Evolutionary conservation across 2,113 vertebrate genomes (phyloP).

Genomic region (Gymnocephalus cernua): DNA sequence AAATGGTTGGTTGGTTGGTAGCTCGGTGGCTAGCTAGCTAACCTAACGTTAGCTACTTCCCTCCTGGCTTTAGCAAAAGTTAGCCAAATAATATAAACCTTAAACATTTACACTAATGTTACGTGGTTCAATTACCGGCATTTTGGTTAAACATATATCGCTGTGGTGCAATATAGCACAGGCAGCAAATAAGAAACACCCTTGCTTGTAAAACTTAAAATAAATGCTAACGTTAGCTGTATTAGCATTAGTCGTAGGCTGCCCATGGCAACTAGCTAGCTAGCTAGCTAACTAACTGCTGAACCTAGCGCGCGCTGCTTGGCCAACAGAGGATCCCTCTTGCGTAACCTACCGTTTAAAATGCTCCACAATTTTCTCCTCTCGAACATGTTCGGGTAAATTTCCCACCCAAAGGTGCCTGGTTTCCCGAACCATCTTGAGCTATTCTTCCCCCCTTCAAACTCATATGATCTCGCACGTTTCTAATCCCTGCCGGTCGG

Average conservation of each 20-base stretch:
- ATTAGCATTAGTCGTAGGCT: slow-evolving; percentile 58
- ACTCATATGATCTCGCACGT: slow-evolving; percentile 82
- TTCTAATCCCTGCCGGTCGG: slow-evolving; percentile 80
- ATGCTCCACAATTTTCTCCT: slow-evolving; percentile 99
- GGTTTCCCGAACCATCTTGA: slow-evolving; percentile 99
- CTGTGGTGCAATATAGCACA: neutral
- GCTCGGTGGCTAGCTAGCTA: slow-evolving; percentile 73
- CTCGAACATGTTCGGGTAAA: slow-evolving; percentile 98
- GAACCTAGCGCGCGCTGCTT: slow-evolving; percentile 71
- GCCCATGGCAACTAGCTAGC: slow-evolving; percentile 36
- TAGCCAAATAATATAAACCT: slow-evolving; percentile 26
- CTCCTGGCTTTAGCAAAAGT: slow-evolving; percentile 56
- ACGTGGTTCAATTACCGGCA: rapidly evolving
- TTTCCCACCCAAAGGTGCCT: slow-evolving; percentile 99
- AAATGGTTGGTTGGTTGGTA: slow-evolving; percentile 75
- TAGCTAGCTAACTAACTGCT: neutral
- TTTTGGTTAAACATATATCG: neutral
- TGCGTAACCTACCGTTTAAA: slow-evolving; percentile 96
- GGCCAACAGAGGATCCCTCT: slow-evolving; percentile 56
- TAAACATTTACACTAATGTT: neutral
- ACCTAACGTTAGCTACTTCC: slow-evolving; percentile 39
- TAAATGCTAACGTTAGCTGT: slow-evolving; percentile 61
- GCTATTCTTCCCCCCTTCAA: slow-evolving; percentile 77
- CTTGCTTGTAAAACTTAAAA: slow-evolving; percentile 31
- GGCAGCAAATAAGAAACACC: neutral